Evolutionary conservation across 2,113 vertebrate species (phyloP), one percentile per base, ranked within the genome.

Genomic region (Myotis brandtii): DNA sequence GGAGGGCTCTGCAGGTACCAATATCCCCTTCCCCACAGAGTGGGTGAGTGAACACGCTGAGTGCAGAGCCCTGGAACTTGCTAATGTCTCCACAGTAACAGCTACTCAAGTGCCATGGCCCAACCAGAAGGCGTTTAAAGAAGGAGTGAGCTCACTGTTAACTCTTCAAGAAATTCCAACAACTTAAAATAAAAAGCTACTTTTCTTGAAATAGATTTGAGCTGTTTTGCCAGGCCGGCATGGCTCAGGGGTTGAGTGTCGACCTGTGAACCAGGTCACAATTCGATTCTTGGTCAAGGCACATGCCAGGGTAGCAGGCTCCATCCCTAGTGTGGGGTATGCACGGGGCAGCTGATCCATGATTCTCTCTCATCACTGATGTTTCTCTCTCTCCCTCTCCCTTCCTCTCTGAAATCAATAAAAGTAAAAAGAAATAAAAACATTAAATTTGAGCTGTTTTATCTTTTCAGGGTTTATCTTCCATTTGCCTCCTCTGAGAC

Each of bases 201-300:
- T 91, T 79, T 56, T 69, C 90, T 77, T 54, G 54, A 88, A 54
- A 93, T 48, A 59, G 56, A 88, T 13, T 21, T 59, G 75, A 88
- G 25, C 13, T 56, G 4, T 1, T 46, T 59, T 70, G 23, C 23
- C 56, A 25, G 23, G 56, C 56, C 9, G 4, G 56, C 23, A 0
- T 11, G 9, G 23, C 23, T 62, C 23, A 62, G 10, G 59, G 59
- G 3, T 27, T 12, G 59, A 27, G 25, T 27, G 25, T 27, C 10
- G 59, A 10, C 59, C 59, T 27, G 59, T 62, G 59, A 62, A 11
- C 59, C 59, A 27, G 59, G 23, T 10, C 9, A 23, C 56, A 59
- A 59, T 59, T 59, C 3, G 21, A 23, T 23, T 10, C 56, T 9
- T 0, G 56, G 56, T 59, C 56, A 59, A 21, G 56, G 56, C 59